Evolutionary conservation across 2,797 vertebrate genomes (phyloP).

Genomic region (Alouatta caraya): DNA sequence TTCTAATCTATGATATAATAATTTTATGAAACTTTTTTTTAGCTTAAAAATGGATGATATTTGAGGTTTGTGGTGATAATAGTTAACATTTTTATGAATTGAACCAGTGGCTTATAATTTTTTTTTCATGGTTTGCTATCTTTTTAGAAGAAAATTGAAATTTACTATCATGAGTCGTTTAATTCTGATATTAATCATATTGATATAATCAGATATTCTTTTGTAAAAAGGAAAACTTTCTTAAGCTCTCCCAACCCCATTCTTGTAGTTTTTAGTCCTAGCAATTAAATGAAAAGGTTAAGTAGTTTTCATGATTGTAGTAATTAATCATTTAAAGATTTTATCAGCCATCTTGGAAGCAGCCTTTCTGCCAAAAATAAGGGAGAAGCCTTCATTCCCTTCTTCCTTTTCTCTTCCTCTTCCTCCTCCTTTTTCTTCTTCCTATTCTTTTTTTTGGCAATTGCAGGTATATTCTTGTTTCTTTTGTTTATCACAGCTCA

Average conservation of each 20-base stretch:
- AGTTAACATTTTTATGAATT: slow-evolving; percentile 33
- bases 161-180: slow-evolving; percentile 1
- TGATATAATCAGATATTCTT: slow-evolving; percentile 19
- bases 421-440: background rate
- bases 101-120: background rate
- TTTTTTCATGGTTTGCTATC: slow-evolving; percentile 19
- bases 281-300: background rate
- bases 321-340: background rate
- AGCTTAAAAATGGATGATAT: slow-evolving; percentile 31
- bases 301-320: background rate
- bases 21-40: slow-evolving; percentile 11
- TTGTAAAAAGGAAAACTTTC: slow-evolving; percentile 19
- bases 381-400: background rate
- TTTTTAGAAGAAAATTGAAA: slow-evolving; percentile 39
- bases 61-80: slow-evolving; percentile 8
- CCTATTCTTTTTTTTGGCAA: background rate
- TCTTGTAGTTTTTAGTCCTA: background rate
- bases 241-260: background rate
- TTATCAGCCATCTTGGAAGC: background rate
- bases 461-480: background rate
- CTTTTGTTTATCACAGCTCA: background rate
- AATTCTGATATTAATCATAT: slow-evolving; percentile 35
- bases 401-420: background rate
- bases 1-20: slow-evolving; percentile 4
- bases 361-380: slow-evolving; percentile 30